These are phyloP conservation scores for Piprites chloris DNA, from an alignment of 2,113 vertebrate species.

Conservation along the genomic window DNA sequence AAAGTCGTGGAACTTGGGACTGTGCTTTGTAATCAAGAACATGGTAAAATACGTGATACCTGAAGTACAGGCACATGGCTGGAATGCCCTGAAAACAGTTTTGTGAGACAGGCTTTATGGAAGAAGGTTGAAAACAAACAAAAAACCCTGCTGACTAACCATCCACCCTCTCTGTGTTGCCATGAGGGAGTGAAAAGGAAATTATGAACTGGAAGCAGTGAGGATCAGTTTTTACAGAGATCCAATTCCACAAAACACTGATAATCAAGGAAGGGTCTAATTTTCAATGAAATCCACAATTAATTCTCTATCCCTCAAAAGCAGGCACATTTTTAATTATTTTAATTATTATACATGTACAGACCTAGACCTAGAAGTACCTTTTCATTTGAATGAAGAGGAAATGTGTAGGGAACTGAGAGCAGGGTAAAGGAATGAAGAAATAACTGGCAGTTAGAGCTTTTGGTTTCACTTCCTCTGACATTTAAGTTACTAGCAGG, in stretches of 20 bases:
- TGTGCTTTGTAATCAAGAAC: background rate
- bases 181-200: background rate
- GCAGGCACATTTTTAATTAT: background rate
- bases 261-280: background rate
- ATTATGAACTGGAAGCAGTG: background rate
- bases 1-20: background rate
- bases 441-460: conserved; percentile 19
- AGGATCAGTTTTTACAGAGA: background rate
- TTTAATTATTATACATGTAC: background rate
- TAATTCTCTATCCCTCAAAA: background rate
- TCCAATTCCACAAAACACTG: background rate
- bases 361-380: conserved; percentile 1
- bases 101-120: background rate
- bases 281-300: background rate
- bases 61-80: background rate
- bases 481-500: background rate
- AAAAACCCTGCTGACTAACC: background rate
- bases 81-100: background rate
- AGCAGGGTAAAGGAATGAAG: conserved; percentile 1
- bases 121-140: background rate
- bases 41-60: background rate
- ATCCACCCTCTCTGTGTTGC: background rate
- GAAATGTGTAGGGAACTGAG: conserved; percentile 3
- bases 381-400: background rate
- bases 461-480: conserved; percentile 26